Evolutionary conservation across 37 sponge, comb jelly and placozoan genomes (phyloP).

Genomic region (Chondrilla cf. caribensis): DNA sequence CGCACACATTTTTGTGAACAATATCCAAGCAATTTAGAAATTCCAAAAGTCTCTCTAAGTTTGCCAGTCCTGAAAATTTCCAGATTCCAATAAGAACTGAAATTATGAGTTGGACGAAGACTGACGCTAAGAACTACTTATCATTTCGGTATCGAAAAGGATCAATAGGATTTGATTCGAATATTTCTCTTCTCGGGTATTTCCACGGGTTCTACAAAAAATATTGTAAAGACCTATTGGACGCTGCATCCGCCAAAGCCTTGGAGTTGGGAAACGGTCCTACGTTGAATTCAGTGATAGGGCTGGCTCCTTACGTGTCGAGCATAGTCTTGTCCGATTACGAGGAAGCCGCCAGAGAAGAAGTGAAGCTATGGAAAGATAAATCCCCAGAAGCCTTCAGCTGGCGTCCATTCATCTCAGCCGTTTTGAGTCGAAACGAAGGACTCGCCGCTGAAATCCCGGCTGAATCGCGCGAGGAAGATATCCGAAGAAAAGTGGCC

Average conservation of each 20-base stretch:
- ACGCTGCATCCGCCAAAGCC: not conserved
- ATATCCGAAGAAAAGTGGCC: not conserved
- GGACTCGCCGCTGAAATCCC: not conserved
- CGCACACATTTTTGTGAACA: too few species aligned
- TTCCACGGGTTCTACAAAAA: not conserved
- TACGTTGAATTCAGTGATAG: not conserved
- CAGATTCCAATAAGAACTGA: too few species aligned
- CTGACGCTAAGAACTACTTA: too few species aligned
- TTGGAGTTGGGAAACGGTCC: slow-evolving; percentile 2
- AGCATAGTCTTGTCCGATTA: not conserved
- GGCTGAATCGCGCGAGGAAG: not conserved
- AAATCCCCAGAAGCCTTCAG: not conserved
- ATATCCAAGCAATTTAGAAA: too few species aligned
- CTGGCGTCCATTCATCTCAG: not conserved
- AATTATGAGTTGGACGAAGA: too few species aligned
- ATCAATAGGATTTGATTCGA: too few species aligned
- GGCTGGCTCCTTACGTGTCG: not conserved
- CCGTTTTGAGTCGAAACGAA: not conserved
- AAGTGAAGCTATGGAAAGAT: not conserved
- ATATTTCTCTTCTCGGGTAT: too few species aligned
- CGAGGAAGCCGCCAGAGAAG: not conserved
- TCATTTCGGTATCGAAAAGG: too few species aligned
- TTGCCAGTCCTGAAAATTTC: too few species aligned
- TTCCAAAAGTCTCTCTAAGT: too few species aligned
- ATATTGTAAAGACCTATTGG: not conserved